Percentiles rank a stretch among this genome's conserved stretches.
phyloP scores from a whole-genome alignment of 1,140 invertebrate genomes.

The Rhopalosiphum padi region DNA sequence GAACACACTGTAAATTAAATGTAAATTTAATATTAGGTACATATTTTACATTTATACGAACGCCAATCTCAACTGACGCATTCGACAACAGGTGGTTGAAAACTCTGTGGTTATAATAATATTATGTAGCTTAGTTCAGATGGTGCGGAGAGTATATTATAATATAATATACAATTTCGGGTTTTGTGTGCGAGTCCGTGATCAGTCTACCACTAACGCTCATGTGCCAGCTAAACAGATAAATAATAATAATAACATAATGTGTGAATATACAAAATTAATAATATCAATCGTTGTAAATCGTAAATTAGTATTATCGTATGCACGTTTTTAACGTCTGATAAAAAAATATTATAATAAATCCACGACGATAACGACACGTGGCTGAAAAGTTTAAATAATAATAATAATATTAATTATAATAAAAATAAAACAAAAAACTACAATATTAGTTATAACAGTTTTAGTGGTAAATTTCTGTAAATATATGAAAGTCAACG shows the following conservation, averaged over 20 bases:
- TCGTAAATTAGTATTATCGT: neutral
- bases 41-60: neutral
- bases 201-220: neutral
- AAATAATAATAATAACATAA: neutral
- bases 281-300: neutral
- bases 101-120: neutral
- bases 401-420: neutral
- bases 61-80: neutral
- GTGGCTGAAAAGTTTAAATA: neutral
- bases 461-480: neutral
- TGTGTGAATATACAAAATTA: neutral
- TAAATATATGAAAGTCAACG: neutral
- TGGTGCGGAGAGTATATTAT: neutral
- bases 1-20: neutral
- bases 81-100: conserved; percentile 34
- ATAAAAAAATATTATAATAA: neutral
- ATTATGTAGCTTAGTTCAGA: neutral
- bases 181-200: neutral
- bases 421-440: neutral
- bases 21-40: neutral
- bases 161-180: neutral
- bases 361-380: neutral
- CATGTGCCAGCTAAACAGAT: neutral
- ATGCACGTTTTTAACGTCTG: neutral
- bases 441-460: neutral